Conservation (phyloP, 2,888 invertebrate species). For the Chrysomela aeneicollis region DNA sequence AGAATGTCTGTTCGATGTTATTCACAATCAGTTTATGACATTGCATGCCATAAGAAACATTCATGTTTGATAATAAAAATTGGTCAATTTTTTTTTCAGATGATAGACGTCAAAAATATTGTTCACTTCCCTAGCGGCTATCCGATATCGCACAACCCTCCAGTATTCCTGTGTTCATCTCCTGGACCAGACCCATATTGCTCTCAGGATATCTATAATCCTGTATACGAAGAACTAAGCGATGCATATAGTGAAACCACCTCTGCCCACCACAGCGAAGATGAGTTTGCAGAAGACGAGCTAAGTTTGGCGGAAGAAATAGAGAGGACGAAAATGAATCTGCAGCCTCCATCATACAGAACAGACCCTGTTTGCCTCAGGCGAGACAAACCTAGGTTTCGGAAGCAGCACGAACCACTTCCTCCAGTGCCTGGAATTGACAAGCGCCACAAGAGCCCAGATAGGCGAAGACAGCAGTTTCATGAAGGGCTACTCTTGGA, state of each 20-base stretch:
- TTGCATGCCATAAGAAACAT: too few species aligned
- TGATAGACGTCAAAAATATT: conserved; percentile 74
- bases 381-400: conserved; percentile 63
- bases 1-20: too few species aligned
- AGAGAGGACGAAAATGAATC: conserved; percentile 53
- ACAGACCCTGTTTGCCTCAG: conserved; percentile 58
- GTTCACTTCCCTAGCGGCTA: conserved; percentile 70
- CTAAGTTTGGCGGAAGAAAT: conserved; percentile 67
- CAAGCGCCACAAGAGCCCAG: conserved; percentile 63
- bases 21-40: too few species aligned
- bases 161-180: conserved; percentile 76
- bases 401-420: conserved; percentile 68
- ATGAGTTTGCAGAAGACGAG: conserved; percentile 87
- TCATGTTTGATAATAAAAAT: too few species aligned
- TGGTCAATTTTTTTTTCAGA: conserved; percentile 67
- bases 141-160: conserved; percentile 68
- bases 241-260: conserved; percentile 68
- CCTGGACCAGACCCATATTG: conserved; percentile 73
- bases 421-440: conserved; percentile 64
- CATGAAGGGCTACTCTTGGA: conserved; percentile 84
- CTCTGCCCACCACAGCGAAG: conserved; percentile 76
- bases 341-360: conserved; percentile 60
- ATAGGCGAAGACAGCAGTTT: conserved; percentile 74
- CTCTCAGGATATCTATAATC: conserved; percentile 74
- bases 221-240: conserved; percentile 83